These are phyloP conservation scores for Aporophyla lueneburgensis DNA, from an alignment of 2,888 invertebrate species.

Conservation along the genomic window DNA sequence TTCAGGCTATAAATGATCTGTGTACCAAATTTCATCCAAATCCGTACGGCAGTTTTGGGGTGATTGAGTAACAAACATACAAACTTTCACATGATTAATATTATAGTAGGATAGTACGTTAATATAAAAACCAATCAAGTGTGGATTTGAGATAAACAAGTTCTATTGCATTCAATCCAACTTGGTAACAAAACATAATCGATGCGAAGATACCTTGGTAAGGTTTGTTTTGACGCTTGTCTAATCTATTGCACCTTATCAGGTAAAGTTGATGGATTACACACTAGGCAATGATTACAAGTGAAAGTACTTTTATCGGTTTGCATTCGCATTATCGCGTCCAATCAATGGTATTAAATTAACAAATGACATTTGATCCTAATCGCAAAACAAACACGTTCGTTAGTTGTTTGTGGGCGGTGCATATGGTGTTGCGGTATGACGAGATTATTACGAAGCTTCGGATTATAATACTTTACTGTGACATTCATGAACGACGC, in stretches of 20 bases:
- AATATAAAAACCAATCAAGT: neutral
- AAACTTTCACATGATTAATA: too few species aligned
- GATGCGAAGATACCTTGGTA: conserved; percentile 1
- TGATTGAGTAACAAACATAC: too few species aligned
- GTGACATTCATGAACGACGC: conserved; percentile 59
- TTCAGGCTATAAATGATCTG: too few species aligned
- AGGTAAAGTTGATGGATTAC: conserved; percentile 38
- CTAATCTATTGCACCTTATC: conserved; percentile 32
- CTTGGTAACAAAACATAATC: conserved; percentile 24
- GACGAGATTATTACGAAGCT: conserved; percentile 47
- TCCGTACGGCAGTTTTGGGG: too few species aligned
- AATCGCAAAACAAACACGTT: conserved; percentile 59
- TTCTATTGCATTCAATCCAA: neutral
- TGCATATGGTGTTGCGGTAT: conserved; percentile 22
- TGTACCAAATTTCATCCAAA: too few species aligned
- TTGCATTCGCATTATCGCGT: conserved; percentile 48
- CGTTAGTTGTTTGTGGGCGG: conserved; percentile 30
- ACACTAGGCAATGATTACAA: conserved; percentile 34
- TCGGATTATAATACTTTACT: conserved; percentile 51
- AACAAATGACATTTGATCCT: conserved; percentile 55
- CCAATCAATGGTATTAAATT: conserved; percentile 49
- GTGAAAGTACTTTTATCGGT: conserved; percentile 45
- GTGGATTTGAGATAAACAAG: conserved; percentile 17
- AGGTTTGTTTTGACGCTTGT: conserved; percentile 21
- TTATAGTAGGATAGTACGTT: too few species aligned